A percentile compares a stretch with the other conserved stretches of the same genome.
Conservation (phyloP, 1,140 invertebrate genomes). For the Riptortus pedestris region DNA sequence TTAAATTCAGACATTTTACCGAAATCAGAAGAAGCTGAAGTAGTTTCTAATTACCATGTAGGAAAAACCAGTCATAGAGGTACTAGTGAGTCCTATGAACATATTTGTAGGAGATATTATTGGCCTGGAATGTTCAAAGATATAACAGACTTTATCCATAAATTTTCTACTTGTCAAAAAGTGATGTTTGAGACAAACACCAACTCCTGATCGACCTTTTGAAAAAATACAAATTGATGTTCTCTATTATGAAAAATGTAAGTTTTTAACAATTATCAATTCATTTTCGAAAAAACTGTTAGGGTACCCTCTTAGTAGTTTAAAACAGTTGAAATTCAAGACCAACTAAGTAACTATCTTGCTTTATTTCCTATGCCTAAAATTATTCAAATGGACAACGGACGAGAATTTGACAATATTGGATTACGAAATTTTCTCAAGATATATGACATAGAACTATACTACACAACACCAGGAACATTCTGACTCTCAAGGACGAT, state of each 20-base stretch:
- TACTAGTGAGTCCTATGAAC: not conserved
- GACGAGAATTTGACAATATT: constrained; percentile 6
- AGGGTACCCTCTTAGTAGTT: not conserved
- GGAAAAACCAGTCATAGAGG: not conserved
- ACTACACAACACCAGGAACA: not conserved
- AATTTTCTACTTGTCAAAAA: not conserved
- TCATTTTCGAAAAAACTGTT: constrained; percentile 4
- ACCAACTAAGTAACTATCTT: not conserved
- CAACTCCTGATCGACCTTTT: not conserved
- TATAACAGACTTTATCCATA: not conserved
- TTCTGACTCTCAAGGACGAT: not conserved
- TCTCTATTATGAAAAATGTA: constrained; percentile 1
- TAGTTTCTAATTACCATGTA: not conserved
- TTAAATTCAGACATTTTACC: not conserved
- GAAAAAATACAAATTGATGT: constrained; percentile 4
- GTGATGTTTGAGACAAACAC: not conserved
- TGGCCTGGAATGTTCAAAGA: not conserved
- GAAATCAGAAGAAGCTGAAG: not conserved
- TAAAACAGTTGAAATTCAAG: constrained; percentile 14
- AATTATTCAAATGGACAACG: constrained; percentile 18
- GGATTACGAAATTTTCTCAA: not conserved
- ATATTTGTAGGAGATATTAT: not conserved
- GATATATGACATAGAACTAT: not conserved
- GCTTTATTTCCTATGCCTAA: constrained; percentile 1
- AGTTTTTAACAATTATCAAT: constrained; percentile 18